A percentile compares a stretch with the other conserved stretches of the same genome.
Conservation (phyloP, 1,140 invertebrate species). For the Drosophila lowei region DNA sequence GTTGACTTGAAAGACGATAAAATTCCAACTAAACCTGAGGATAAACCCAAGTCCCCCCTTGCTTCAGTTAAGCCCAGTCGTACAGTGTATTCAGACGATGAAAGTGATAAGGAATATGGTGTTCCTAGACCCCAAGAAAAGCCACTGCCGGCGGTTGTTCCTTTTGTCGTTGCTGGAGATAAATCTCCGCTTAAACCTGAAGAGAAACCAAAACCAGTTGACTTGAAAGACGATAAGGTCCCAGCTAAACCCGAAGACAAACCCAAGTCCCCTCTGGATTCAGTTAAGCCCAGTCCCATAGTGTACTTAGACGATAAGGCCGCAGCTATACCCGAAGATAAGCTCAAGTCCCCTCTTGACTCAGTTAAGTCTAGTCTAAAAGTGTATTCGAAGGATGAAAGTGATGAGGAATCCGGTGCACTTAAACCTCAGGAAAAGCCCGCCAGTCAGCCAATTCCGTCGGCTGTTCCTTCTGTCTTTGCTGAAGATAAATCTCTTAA, state of each 20-base stretch:
- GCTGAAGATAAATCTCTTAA: slow-evolving; percentile 5
- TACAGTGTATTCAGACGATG: not conserved
- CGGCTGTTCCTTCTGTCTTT: not conserved
- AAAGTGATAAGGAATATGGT: slow-evolving; percentile 7
- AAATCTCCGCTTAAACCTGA: not conserved
- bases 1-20: slow-evolving; percentile 1
- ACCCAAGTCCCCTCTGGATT: slow-evolving; percentile 14
- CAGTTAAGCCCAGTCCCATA: not conserved
- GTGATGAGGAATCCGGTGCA: slow-evolving; percentile 8
- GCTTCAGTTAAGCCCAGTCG: not conserved
- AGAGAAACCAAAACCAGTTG: not conserved
- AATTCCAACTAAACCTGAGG: not conserved
- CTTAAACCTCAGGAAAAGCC: slow-evolving; percentile 1
- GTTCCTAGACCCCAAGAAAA: not conserved
- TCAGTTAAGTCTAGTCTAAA: not conserved
- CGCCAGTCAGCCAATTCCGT: not conserved
- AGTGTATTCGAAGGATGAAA: slow-evolving; percentile 17
- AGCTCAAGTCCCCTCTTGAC: slow-evolving; percentile 12
- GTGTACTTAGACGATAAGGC: slow-evolving; percentile 10
- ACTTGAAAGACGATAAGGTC: not conserved
- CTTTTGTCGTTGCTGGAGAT: not conserved
- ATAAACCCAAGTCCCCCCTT: slow-evolving; percentile 8
- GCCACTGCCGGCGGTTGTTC: no score
- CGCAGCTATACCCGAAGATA: not conserved
- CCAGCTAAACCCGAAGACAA: slow-evolving; percentile 2